phyloP scores from a whole-genome alignment of 2,113 vertebrate genomes.

The Pteropus alecto region DNA sequence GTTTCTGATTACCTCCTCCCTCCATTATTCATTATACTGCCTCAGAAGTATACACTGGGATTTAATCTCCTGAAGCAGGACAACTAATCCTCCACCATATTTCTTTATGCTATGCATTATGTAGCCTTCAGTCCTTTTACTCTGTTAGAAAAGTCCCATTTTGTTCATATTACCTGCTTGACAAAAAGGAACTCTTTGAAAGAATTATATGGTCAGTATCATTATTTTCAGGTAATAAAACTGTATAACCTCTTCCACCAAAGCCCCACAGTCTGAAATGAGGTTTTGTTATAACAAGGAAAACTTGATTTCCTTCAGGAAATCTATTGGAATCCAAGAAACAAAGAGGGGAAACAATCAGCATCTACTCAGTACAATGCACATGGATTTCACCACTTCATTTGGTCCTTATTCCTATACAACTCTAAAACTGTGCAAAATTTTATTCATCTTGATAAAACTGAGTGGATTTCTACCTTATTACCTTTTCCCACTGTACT shows the following conservation, averaged over 20 bases:
- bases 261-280: not conserved
- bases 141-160: not conserved
- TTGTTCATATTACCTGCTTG: not conserved
- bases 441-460: not conserved
- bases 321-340: not conserved
- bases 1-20: not conserved
- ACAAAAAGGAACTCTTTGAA: not conserved
- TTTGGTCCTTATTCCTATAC: not conserved
- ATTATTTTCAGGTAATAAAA: slow-evolving; percentile 6
- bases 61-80: not conserved
- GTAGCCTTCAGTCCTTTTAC: not conserved
- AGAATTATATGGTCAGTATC: not conserved
- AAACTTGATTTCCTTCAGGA: not conserved
- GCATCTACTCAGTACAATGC: no score
- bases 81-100: not conserved
- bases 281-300: not conserved
- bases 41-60: not conserved
- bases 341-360: not conserved
- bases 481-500: not conserved
- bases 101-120: not conserved
- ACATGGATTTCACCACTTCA: not conserved
- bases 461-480: not conserved
- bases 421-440: not conserved
- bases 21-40: not conserved
- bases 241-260: not conserved